Percentiles rank a stretch among this genome's conserved stretches.
Conservation (phyloP, 64 coral and sea anemone genomes). For the Montipora capricornis region DNA sequence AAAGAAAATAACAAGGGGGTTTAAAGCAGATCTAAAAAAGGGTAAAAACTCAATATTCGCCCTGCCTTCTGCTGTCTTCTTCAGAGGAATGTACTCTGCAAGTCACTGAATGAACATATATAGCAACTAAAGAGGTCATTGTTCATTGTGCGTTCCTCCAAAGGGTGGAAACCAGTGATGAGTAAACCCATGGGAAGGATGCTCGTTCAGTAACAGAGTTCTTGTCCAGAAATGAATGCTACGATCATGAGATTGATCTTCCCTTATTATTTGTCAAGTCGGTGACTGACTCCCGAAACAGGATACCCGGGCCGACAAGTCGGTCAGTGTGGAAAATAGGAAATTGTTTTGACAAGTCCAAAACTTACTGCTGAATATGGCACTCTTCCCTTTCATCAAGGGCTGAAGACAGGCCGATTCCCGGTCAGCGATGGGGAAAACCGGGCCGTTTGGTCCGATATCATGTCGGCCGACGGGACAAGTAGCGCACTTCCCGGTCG, state of each 20-base stretch:
- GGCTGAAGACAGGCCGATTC: neutral
- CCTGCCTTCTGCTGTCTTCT: neutral
- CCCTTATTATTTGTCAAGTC: neutral
- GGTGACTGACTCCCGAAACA: neutral
- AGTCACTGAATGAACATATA: neutral
- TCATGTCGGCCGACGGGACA: neutral
- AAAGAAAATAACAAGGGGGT: neutral
- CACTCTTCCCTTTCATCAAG: neutral
- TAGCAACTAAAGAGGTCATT: neutral
- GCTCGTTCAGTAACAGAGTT: neutral
- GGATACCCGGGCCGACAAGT: neutral
- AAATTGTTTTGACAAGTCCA: neutral
- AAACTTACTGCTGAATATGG: neutral
- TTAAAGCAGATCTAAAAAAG: neutral
- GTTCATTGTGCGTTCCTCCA: neutral
- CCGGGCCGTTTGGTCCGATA: too few relatives aligned
- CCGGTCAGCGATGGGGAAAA: neutral
- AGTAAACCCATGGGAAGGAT: neutral
- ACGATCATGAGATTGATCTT: neutral
- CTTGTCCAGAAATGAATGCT: neutral
- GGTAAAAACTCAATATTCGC: neutral
- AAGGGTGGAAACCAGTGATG: neutral
- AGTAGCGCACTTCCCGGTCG: neutral
- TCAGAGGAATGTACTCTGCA: neutral
- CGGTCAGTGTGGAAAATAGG: neutral